Conservation (phyloP, 1,140 invertebrate genomes). For the Vollenhovia emeryi region DNA sequence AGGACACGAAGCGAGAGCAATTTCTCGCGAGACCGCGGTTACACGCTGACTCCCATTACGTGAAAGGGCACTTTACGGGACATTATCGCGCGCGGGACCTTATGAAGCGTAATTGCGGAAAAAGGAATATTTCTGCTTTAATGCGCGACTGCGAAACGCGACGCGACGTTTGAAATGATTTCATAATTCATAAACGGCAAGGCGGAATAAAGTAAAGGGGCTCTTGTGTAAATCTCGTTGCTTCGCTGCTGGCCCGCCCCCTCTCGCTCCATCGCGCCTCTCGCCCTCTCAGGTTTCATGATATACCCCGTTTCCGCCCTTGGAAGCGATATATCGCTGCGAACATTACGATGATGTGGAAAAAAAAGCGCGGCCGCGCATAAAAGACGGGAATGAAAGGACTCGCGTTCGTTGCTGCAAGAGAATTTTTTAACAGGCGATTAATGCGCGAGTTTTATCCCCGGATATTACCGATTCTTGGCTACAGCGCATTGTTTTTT, state of each 20-base stretch:
- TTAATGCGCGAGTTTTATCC: conserved; percentile 18
- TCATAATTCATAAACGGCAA: conserved; percentile 61
- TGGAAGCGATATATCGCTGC: conserved; percentile 27
- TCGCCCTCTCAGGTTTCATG: neutral
- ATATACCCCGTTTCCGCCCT: conserved; percentile 26
- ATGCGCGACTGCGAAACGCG: conserved; percentile 48
- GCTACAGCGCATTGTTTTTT: neutral
- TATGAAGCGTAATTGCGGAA: conserved; percentile 57
- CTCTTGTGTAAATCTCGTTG: conserved; percentile 47
- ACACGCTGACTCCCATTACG: conserved; percentile 56
- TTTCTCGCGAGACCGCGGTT: conserved; percentile 57
- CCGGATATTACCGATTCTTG: neutral
- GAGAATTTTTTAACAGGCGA: conserved; percentile 23
- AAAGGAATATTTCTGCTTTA: conserved; percentile 60
- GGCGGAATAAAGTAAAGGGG: conserved; percentile 26
- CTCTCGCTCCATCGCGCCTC: neutral
- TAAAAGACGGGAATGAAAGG: conserved; percentile 30
- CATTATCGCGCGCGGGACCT: conserved; percentile 52
- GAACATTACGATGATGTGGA: conserved; percentile 22
- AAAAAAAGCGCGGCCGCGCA: neutral
- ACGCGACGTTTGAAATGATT: conserved; percentile 55
- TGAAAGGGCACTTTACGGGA: conserved; percentile 54
- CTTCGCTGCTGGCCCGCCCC: conserved; percentile 8
- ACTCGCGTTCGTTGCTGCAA: conserved; percentile 2
- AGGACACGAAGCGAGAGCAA: conserved; percentile 32